Evolutionary conservation across 2,888 invertebrate genomes (phyloP).

Genomic region (Acleris literana): DNA sequence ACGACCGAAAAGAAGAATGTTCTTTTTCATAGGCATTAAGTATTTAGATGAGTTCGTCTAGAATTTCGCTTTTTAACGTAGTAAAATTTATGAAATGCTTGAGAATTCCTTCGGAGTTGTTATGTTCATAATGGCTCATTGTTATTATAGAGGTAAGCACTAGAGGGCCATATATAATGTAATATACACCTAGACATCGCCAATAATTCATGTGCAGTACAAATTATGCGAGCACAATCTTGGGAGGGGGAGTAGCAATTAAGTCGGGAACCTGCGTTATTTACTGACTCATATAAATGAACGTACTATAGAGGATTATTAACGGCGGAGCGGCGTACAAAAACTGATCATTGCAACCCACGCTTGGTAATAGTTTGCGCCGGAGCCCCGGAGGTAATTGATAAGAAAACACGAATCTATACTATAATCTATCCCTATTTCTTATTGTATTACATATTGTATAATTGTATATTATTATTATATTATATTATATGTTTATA

Average conservation of each 20-base stretch:
- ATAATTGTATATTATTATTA: too few relatives aligned
- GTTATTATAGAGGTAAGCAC: conserved; percentile 46
- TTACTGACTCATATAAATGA: conserved; percentile 56
- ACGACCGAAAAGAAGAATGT: too few relatives aligned
- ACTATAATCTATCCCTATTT: not conserved
- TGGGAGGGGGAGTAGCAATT: conserved; percentile 65
- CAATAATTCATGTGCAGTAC: conserved; percentile 64
- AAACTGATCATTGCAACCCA: conserved; percentile 42
- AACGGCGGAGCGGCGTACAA: conserved; percentile 45
- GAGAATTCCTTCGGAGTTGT: too few relatives aligned
- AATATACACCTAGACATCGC: conserved; percentile 46
- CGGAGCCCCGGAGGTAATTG: conserved; percentile 39
- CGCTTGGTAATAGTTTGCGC: conserved; percentile 37
- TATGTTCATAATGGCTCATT: not conserved
- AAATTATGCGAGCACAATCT: conserved; percentile 68
- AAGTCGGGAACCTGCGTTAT: conserved; percentile 60
- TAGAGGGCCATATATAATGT: conserved; percentile 44
- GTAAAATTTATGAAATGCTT: too few relatives aligned
- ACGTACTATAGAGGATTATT: conserved; percentile 48
- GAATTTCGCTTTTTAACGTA: too few relatives aligned
- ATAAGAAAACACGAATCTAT: conserved; percentile 39
- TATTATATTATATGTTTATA: too few relatives aligned
- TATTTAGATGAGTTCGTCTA: too few relatives aligned
- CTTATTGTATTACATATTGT: too few relatives aligned
- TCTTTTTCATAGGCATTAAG: too few relatives aligned